Percentiles rank a stretch among this genome's conserved stretches.
These are phyloP conservation scores for Sebastes flavidus DNA, from an alignment of 2,797 vertebrate species.

Conservation along the genomic window DNA sequence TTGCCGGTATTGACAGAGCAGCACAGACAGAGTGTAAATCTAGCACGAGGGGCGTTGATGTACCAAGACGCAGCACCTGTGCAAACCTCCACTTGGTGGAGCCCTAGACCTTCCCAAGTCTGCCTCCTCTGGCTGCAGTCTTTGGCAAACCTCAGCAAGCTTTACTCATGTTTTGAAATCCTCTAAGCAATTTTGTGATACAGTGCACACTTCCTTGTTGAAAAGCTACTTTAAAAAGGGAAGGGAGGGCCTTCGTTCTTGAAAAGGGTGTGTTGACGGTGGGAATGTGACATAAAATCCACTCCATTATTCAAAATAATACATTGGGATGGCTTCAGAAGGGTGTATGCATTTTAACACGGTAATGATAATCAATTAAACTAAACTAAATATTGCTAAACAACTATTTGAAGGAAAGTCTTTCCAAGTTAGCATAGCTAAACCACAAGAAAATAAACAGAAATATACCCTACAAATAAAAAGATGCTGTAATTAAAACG, in stretches of 20 bases:
- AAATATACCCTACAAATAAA: not conserved
- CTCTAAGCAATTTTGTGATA: conserved; percentile 74
- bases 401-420: not conserved
- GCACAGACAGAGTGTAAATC: conserved; percentile 61
- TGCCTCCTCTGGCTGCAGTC: conserved; percentile 49
- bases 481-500: not conserved
- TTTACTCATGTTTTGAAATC: conserved; percentile 74
- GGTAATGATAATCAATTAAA: not conserved
- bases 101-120: conserved; percentile 79
- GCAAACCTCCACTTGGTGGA: conserved; percentile 83
- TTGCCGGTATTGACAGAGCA: conserved; percentile 55
- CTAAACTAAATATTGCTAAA: not conserved
- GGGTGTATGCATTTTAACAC: not conserved
- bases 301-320: not conserved
- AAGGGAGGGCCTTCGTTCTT: conserved; percentile 29
- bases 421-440: not conserved
- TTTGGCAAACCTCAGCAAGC: conserved; percentile 67
- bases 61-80: conserved; percentile 36
- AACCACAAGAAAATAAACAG: not conserved
- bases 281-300: not conserved
- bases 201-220: conserved; percentile 66
- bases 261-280: conserved; percentile 36
- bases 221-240: conserved; percentile 45
- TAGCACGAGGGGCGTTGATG: conserved; percentile 48
- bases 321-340: not conserved